Base-by-base conservation (phyloP, 2,113 vertebrate genomes). In the Ondatra zibethicus region DNA sequence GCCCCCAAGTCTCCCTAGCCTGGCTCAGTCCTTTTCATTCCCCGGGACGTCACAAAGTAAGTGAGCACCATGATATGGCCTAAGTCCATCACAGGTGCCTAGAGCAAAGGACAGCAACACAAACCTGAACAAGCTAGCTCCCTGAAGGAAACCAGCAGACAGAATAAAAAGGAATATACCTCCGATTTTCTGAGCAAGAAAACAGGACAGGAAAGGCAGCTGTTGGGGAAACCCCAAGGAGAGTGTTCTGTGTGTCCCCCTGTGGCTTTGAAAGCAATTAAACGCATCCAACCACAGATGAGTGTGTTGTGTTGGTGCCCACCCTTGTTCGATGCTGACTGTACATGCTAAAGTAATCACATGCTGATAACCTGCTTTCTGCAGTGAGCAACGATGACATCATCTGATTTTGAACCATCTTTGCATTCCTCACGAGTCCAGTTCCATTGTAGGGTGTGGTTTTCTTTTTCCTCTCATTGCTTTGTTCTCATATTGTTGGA, bases 11-110 rank as follows among this genome's bases (percentile, higher is more conserved):
- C 50, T 95, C 94, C 0, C 14, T 63, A 27, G 88, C 65, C 88
- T 90, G 93, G 93, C 29, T 96, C 78, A 93, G 36, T 39, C 96
- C 95, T 52, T 96, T 81, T 11, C 91, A 45, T 5, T 2, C 84
- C 42, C 58, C 25, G 0, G 13, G 14, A 0, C 77, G n/a, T 19
- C 66, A 3, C 84, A 55, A 23, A 11, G 50, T 5, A 0, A 0
- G 4, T 0, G 82, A 0, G n/a, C 58, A 4, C 14, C 36, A 19
- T 23, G 1, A 4, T 0, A 33, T 8, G 63, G 87, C 39, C 81
- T 96, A 82, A 94, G 73, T 14, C 39, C 3, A 5, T 5, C 27
- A 36, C 17, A 47, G 0, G 1, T 39, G 5, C 19, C 25, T 2
- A 1, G 33, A 29, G 58, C 25, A 1, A 55, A 17, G 27, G 6